phyloP scores from a whole-genome alignment of 2,888 invertebrate genomes.

The Heliconius ismenius region DNA sequence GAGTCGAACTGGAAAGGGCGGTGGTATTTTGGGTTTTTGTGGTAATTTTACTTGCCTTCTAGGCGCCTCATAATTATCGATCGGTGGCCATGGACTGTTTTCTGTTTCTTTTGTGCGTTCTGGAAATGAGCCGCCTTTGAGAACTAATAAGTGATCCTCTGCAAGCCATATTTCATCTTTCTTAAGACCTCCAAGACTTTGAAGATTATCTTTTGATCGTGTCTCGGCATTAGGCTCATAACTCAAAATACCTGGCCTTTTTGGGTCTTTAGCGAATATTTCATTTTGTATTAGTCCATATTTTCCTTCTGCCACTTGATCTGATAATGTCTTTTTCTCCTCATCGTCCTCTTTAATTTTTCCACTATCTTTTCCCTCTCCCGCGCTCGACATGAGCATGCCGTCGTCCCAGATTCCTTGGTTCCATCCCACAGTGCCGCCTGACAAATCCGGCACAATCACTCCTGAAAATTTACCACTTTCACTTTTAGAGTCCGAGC shows the following conservation, averaged over 20 bases:
- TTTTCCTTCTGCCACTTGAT: constrained; percentile 94
- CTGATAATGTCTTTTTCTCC: constrained; percentile 91
- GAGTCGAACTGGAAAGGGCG: constrained; percentile 96
- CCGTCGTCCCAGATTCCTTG: constrained; percentile 85
- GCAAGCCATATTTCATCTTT: constrained; percentile 95
- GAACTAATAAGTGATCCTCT: constrained; percentile 91
- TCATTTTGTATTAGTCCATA: constrained; percentile 94
- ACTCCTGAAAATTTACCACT: constrained; percentile 71
- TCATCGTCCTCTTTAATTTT: constrained; percentile 83
- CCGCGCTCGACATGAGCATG: constrained; percentile 86
- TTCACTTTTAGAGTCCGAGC: constrained; percentile 64
- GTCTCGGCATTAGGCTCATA: constrained; percentile 91
- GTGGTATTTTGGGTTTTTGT: constrained; percentile 90
- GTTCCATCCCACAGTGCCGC: constrained; percentile 78
- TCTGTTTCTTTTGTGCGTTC: constrained; percentile 74
- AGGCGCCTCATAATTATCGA: constrained; percentile 92
- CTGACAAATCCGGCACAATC: constrained; percentile 73
- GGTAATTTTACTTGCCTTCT: constrained; percentile 92
- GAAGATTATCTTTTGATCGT: constrained; percentile 87
- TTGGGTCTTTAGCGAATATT: constrained; percentile 86
- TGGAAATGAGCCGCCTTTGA: constrained; percentile 89
- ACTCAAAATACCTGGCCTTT: constrained; percentile 91
- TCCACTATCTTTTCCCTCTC: constrained; percentile 83
- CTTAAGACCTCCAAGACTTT: constrained; percentile 90
- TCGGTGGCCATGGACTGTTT: constrained; percentile 86